Base-by-base conservation (phyloP, 2,113 vertebrate genomes). In the Alethe castanea region DNA sequence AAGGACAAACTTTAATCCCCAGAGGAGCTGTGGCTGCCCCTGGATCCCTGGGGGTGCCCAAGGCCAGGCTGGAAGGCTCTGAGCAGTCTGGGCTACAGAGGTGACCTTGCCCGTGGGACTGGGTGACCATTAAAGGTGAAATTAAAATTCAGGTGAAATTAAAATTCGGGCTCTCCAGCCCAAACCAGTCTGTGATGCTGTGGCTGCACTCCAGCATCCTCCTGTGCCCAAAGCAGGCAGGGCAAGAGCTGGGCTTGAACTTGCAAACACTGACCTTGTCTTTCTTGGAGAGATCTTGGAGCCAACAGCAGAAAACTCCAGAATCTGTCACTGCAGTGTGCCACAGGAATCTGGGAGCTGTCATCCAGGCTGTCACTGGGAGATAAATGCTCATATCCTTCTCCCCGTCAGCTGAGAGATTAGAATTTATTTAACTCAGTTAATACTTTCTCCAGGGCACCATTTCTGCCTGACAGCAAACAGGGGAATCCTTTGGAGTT, bases 181-280 rank as follows among this genome's bases (percentile, higher is more conserved):
- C 67, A 36, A 38, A 24, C 14, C 15, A 13, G 18, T 2, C 60
- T 38, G 31, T 6, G 2, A 31, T 24, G 12, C 9, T 6, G 7
- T 4, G 2, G 3, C 1, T 13, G 3, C 0, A 0, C 2, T 5
- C 24, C 8, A 33, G 11, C 23, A 50, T 20, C 28, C 23, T 14
- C 7, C 42, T 44, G 44, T 24, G 33, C 35, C 66, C 24, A 8
- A 12, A 28, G 2, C 33, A 83, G 44, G 15, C 14, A 10, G 2
- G 31, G 16, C 0, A 11, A 44, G 17, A 42, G 35, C 8, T 8
- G 16, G 5, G 9, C 42, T 19, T 35, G n/a, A 13, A 1, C 15
- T 8, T n/a, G 17, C n/a, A 57, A 17, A 26, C 25, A 8, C 25
- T 2, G 6, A 38, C 26, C 33, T 54, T 77, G 28, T 20, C 26